Evolutionary conservation across 2,113 vertebrate genomes (phyloP).

Genomic region (Balaeniceps rex): DNA sequence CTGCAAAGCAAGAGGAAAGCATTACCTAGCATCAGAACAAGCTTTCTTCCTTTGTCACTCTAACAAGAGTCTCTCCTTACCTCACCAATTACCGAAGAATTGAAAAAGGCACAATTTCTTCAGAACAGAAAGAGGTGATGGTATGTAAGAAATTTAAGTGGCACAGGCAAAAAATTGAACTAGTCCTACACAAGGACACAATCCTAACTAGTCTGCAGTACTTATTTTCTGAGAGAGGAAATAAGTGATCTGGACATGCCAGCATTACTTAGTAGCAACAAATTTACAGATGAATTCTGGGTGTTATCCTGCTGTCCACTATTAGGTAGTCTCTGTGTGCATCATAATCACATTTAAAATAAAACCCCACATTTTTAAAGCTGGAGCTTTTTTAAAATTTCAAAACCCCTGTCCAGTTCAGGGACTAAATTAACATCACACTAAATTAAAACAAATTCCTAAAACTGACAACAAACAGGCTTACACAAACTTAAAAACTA

Average conservation of each 20-base stretch:
- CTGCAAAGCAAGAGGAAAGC: neutral
- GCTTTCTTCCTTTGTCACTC: neutral
- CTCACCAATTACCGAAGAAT: neutral
- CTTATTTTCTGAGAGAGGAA: neutral
- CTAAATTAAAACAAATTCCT: neutral
- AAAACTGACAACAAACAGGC: neutral
- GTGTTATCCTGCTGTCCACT: neutral
- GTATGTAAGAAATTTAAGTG: neutral
- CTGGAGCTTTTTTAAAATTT: neutral
- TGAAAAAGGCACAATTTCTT: neutral
- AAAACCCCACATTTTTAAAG: neutral
- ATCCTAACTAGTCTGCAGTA: no score
- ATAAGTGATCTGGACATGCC: neutral
- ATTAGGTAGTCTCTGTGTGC: neutral
- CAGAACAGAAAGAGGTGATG: neutral
- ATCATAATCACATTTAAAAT: neutral
- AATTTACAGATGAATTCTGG: neutral
- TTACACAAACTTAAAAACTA: neutral
- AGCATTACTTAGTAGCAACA: neutral
- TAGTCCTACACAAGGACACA: neutral
- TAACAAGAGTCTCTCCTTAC: neutral
- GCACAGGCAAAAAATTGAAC: neutral
- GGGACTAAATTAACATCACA: no score
- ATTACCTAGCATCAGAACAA: neutral
- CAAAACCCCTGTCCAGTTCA: neutral